These are phyloP conservation scores for Diplazon laetatorius DNA, from an alignment of 2,888 invertebrate species.

Conservation along the genomic window DNA sequence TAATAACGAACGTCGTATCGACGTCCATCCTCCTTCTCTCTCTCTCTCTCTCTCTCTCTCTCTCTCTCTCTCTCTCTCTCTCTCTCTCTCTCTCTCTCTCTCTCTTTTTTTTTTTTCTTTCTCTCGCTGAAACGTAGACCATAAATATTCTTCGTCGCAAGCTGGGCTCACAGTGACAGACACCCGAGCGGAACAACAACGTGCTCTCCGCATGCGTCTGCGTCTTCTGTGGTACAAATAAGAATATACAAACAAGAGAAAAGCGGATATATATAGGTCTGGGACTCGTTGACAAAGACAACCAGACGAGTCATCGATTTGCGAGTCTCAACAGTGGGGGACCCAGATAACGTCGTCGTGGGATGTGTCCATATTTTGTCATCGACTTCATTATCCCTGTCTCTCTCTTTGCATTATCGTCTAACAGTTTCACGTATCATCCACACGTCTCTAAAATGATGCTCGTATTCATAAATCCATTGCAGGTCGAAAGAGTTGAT, in stretches of 20 bases:
- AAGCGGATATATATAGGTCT: too few relatives aligned
- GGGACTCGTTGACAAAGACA: constrained; percentile 11
- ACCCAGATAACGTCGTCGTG: constrained; percentile 17
- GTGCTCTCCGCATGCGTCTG: too few relatives aligned
- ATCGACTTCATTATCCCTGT: background rate
- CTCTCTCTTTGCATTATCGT: background rate
- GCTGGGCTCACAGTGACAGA: background rate
- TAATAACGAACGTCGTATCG: constrained; percentile 11
- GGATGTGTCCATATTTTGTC: background rate
- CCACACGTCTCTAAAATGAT: background rate
- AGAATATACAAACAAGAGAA: constrained; percentile 12
- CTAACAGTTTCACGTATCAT: background rate
- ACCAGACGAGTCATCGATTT: constrained; percentile 33
- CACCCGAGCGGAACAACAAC: background rate
- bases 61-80: too few relatives aligned
- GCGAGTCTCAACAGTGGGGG: background rate
- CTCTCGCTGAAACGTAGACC: background rate
- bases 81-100: too few relatives aligned
- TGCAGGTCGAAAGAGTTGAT: background rate
- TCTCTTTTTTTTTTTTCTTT: too few relatives aligned
- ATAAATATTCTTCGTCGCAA: background rate
- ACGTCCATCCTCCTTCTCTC: too few relatives aligned
- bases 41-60: too few relatives aligned
- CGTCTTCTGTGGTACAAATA: constrained; percentile 7
- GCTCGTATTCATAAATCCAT: background rate